Evolutionary conservation across 2,797 vertebrate species (phyloP).

Genomic region (Rhincodon typus): DNA sequence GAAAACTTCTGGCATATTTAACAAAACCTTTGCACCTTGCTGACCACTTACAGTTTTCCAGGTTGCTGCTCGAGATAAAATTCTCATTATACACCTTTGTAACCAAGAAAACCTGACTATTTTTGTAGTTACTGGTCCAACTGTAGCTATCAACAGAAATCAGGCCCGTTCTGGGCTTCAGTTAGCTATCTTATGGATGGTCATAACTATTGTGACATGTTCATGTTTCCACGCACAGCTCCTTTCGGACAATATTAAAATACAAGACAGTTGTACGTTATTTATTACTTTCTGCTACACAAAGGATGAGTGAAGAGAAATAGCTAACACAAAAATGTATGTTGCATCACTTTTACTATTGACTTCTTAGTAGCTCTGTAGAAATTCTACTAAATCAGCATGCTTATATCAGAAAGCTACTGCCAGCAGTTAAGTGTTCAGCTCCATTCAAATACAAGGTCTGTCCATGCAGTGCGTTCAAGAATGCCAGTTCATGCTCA

Average conservation of each 20-base stretch:
- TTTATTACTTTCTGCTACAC: too few relatives aligned
- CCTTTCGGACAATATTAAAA: neutral
- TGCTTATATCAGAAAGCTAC: neutral
- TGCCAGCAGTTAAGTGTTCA: neutral
- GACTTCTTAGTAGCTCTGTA: too few relatives aligned
- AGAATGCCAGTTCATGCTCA: neutral
- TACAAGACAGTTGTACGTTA: too few relatives aligned
- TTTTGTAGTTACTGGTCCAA: neutral
- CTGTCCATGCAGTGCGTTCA: neutral
- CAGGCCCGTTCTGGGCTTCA: neutral
- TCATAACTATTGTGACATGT: neutral
- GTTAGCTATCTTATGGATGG: neutral
- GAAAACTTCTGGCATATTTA: conserved; percentile 9
- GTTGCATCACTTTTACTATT: too few relatives aligned
- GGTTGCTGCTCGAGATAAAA: neutral
- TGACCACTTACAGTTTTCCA: conserved; percentile 14
- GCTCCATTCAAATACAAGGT: neutral
- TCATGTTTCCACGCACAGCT: neutral
- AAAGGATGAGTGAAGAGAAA: too few relatives aligned
- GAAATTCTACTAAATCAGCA: neutral
- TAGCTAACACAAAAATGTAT: too few relatives aligned
- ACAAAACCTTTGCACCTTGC: conserved; percentile 16
- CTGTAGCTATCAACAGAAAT: neutral
- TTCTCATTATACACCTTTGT: neutral
- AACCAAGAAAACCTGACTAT: neutral